Conservation (phyloP, 2,113 vertebrate genomes). For the Pyxicephalus adspersus region DNA sequence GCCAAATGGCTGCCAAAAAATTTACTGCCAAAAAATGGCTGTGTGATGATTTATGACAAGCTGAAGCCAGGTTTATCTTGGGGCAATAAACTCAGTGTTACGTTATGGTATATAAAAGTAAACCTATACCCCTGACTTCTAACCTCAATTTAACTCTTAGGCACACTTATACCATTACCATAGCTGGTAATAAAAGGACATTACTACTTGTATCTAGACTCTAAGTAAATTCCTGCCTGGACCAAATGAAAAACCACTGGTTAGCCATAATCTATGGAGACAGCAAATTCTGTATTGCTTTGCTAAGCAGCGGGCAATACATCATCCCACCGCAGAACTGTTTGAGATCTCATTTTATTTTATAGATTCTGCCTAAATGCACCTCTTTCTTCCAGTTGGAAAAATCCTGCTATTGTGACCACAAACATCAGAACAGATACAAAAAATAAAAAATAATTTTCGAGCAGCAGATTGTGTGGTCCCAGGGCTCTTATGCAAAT, state of each 20-base stretch:
- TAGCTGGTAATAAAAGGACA: too few species aligned
- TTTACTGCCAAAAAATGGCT: too few species aligned
- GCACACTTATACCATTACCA: too few species aligned
- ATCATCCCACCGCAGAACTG: neutral
- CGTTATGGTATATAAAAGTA: too few species aligned
- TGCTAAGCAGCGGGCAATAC: slow-evolving; percentile 9
- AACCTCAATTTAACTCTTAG: too few species aligned
- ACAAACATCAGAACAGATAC: slow-evolving; percentile 7
- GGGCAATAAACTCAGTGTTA: too few species aligned
- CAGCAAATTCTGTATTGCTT: neutral
- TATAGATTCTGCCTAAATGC: slow-evolving; percentile 18
- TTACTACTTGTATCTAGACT: too few species aligned
- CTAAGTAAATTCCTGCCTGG: neutral
- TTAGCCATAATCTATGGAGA: slow-evolving; percentile 25
- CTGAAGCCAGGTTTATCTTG: too few species aligned
- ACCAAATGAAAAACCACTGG: slow-evolving; percentile 14
- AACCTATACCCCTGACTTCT: too few species aligned
- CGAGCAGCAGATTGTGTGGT: slow-evolving; percentile 44
- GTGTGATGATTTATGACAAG: too few species aligned
- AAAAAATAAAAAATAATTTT: slow-evolving; percentile 11
- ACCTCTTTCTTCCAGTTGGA: slow-evolving; percentile 42
- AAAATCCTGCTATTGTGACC: slow-evolving; percentile 31
- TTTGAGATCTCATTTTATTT: slow-evolving; percentile 32
- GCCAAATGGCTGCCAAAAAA: too few species aligned
- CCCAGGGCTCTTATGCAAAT: slow-evolving; percentile 25